phyloP scores from a whole-genome alignment of 2,113 vertebrate genomes.

The Lanius ludovicianus region DNA sequence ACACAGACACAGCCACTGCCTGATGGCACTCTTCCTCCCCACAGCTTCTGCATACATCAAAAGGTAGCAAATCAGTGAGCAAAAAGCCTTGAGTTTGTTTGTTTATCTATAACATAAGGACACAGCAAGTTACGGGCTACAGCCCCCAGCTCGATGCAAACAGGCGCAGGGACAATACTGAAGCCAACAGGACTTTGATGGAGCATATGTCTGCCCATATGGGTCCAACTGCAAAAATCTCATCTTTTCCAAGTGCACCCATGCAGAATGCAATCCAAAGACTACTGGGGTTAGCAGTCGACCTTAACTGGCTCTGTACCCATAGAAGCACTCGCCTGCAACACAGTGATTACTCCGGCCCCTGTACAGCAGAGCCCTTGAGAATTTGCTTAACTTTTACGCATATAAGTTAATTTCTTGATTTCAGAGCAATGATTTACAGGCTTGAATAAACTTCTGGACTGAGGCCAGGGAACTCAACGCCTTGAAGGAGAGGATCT shows the following conservation, averaged over 20 bases:
- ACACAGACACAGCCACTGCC: background rate
- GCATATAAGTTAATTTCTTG: background rate
- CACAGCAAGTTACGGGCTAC: background rate
- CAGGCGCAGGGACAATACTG: background rate
- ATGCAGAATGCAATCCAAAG: background rate
- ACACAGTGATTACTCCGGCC: background rate
- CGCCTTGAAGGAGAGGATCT: background rate
- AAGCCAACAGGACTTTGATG: background rate
- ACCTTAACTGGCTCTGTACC: background rate
- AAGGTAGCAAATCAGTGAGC: background rate
- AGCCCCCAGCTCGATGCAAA: background rate
- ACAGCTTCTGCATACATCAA: background rate
- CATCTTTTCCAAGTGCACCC: background rate
- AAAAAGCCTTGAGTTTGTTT: background rate
- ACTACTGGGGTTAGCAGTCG: background rate
- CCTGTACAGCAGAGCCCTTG: background rate
- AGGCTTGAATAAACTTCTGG: background rate
- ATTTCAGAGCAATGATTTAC: background rate
- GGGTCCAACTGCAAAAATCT: background rate
- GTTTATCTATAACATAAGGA: background rate
- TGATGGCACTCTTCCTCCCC: background rate
- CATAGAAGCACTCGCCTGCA: background rate
- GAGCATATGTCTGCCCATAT: slow-evolving; percentile 45
- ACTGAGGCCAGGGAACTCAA: background rate
- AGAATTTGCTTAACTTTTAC: background rate